Evolutionary conservation across 2,113 vertebrate genomes (phyloP).

Genomic region (Hipposideros armiger): DNA sequence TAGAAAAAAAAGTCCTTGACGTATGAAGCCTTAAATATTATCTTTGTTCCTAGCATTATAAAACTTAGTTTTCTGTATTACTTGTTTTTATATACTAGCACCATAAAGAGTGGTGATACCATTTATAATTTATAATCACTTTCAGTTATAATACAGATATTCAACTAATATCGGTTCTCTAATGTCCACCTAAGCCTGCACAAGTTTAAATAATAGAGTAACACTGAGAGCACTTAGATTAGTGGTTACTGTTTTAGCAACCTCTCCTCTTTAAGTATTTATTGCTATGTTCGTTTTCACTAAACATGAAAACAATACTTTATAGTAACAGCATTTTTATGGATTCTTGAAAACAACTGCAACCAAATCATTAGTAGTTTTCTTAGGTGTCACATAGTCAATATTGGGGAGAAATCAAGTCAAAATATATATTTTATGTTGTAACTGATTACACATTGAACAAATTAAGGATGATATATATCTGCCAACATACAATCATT

Average conservation of each 20-base stretch:
- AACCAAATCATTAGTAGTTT: neutral
- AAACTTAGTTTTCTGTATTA: neutral
- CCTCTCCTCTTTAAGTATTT: neutral
- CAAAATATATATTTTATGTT: neutral
- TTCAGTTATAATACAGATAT: neutral
- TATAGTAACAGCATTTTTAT: neutral
- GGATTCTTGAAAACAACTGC: neutral
- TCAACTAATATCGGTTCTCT: conserved; percentile 6
- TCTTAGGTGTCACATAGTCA: neutral
- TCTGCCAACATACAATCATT: neutral
- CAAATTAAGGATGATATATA: neutral
- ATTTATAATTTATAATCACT: neutral
- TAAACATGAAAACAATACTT: neutral
- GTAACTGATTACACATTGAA: neutral
- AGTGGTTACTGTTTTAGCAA: conserved; percentile 6
- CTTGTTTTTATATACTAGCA: neutral
- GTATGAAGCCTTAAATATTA: neutral
- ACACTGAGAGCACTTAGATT: conserved; percentile 7
- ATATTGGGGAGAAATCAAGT: neutral
- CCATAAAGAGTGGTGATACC: neutral
- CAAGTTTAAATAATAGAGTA: conserved; percentile 32
- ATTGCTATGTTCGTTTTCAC: conserved; percentile 40
- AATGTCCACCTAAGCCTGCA: neutral
- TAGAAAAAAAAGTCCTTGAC: neutral
- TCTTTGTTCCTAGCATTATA: neutral